Conservation (phyloP, 2,888 invertebrate species). For the Neria commutata region DNA sequence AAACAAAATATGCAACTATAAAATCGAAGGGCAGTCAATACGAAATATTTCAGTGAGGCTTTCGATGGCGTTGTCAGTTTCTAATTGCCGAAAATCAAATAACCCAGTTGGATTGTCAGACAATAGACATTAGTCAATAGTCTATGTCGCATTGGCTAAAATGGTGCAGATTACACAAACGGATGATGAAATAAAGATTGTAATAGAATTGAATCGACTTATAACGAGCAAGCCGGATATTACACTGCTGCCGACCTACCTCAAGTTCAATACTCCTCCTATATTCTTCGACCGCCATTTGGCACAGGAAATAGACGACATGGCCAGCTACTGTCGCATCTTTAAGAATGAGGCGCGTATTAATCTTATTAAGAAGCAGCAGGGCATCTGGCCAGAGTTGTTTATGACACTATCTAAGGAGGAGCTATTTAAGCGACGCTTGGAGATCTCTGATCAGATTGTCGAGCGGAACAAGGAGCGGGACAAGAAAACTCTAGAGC, state of each 20-base stretch:
- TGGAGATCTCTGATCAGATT: slow-evolving; percentile 54
- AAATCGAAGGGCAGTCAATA: too few relatives aligned
- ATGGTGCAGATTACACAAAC: slow-evolving; percentile 60
- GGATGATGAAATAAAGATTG: slow-evolving; percentile 58
- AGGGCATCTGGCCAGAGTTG: slow-evolving; percentile 56
- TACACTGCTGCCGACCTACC: slow-evolving; percentile 54
- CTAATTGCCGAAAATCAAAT: too few relatives aligned
- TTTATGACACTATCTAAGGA: slow-evolving; percentile 54
- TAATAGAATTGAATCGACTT: slow-evolving; percentile 56
- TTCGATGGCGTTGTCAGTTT: too few relatives aligned
- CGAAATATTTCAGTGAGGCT: too few relatives aligned
- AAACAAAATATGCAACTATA: too few relatives aligned
- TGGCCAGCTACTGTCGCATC: slow-evolving; percentile 55
- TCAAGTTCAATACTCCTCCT: slow-evolving; percentile 60
- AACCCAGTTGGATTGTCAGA: too few relatives aligned
- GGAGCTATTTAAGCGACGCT: slow-evolving; percentile 49
- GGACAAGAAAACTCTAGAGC: slow-evolving; percentile 51
- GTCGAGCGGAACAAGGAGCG: slow-evolving; percentile 55
- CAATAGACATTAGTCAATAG: too few relatives aligned
- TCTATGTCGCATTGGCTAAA: too few relatives aligned
- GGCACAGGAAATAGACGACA: slow-evolving; percentile 56
- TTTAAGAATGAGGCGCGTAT: slow-evolving; percentile 58
- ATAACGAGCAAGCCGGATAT: slow-evolving; percentile 56
- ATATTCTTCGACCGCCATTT: slow-evolving; percentile 60
- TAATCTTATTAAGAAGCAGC: slow-evolving; percentile 51